A percentile compares a stretch with the other conserved stretches of the same genome.
Evolutionary conservation across 2,888 invertebrate genomes (phyloP).

Genomic region (Proisotoma minuta): DNA sequence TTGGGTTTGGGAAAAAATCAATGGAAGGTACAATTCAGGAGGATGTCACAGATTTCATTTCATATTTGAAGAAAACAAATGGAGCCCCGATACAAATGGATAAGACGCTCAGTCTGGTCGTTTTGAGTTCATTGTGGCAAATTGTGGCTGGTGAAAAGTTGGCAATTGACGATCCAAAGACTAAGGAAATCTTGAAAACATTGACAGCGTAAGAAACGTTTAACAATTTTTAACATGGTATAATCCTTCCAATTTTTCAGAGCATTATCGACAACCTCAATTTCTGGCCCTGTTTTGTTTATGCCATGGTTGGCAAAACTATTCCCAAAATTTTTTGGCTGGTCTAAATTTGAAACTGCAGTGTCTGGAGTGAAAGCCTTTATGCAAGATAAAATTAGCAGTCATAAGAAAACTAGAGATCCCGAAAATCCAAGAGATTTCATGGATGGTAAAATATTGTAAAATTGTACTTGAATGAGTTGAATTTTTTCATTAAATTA

Average conservation of each 20-base stretch:
- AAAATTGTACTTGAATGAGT: too few species aligned
- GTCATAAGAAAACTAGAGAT: slow-evolving; percentile 20
- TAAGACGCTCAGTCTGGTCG: slow-evolving; percentile 16
- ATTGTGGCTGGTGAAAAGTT: slow-evolving; percentile 28
- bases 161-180: slow-evolving; percentile 12
- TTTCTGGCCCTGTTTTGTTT: slow-evolving; percentile 26
- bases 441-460: too few species aligned
- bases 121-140: slow-evolving; percentile 27
- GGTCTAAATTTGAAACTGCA: slow-evolving; percentile 2
- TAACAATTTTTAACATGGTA: too few species aligned
- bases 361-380: slow-evolving; percentile 13
- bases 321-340: slow-evolving; percentile 16
- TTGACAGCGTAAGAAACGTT: slow-evolving; percentile 8
- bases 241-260: too few species aligned
- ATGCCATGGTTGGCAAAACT: slow-evolving; percentile 25
- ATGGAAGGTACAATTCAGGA: slow-evolving; percentile 33
- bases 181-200: slow-evolving; percentile 18
- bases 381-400: slow-evolving; percentile 21
- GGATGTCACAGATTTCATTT: slow-evolving; percentile 18
- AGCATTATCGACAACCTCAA: slow-evolving; percentile 7
- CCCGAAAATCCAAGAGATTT: slow-evolving; percentile 25
- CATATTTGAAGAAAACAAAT: not conserved
- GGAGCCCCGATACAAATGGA: slow-evolving; percentile 17
- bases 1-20: slow-evolving; percentile 29
- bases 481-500: too few species aligned